Base-by-base conservation (phyloP, 2,113 vertebrate species). In the Ailurus styani region DNA sequence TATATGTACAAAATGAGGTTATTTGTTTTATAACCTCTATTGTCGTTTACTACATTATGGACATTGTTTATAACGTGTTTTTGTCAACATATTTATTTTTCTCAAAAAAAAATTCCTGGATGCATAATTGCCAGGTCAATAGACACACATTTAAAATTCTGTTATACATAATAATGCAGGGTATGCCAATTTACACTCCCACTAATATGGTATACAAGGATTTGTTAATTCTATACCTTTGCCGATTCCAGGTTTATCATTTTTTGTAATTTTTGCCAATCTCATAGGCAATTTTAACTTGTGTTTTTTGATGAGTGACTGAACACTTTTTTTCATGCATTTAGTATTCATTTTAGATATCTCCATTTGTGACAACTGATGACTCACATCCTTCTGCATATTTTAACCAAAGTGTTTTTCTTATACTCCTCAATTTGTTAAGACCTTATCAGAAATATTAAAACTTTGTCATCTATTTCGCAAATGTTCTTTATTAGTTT, bases 361-460 rank as follows among this genome's bases (percentile, higher is more conserved):
- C 37, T 87, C 66, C 54, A 94, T 83, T 79, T 86, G 4, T 57
- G 62, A 88, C 47, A 88, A 73, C 7, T 31, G n/a, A 94, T 29
- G 20, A 45, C 0, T 60, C 68, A 91, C 4, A 83, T 31, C 20
- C 21, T 85, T 85, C 20, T 37, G 14, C 31, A 50, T 54, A 83
- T 37, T 68, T 97, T 55, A 84, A 84, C 11, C 62, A 23, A 3
- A 78, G 13, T 84, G 23, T 52, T 77, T 92, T 79, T 94, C 54
- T 89, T 92, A 92, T 91, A 75, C 29, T 75, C 37, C 11, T 95
- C 88, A 83, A 87, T 70, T 72, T 94, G 57, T 70, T 78, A 89
- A 94, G 55, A 75, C 50, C 52, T 85, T 34, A 83, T 37, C 34
- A 94, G 62, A 29, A 79, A 64, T 73, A 94, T 73, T 66, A 91